Base-by-base conservation (phyloP, 1,140 invertebrate species). In the Uloborus diversus region DNA sequence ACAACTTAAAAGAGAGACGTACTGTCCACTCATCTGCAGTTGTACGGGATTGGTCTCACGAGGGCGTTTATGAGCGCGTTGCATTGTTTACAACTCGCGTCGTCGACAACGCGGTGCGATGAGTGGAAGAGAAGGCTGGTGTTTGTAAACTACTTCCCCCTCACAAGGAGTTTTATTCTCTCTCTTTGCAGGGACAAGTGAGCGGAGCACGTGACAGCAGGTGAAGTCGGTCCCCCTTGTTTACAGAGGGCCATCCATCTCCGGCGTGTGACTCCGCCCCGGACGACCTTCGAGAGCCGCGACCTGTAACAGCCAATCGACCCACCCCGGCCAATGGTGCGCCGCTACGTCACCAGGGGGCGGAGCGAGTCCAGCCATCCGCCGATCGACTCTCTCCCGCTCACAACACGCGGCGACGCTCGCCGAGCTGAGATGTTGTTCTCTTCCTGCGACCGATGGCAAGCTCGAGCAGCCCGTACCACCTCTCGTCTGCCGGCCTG, bases 241-340 rank as follows among this genome's bases (percentile, higher is more conserved):
- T 73, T 73, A 73, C 70, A 57, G n/a, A 62, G 70, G 57, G 70
- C 70, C 70, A 73, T 73, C 70, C 57, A 73, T 73, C 70, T 73
- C 57, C 37, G n/a, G 5, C 4, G 23, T 23, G 33, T 23, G 27
- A 25, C 70, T 25, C 70, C 70, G 70, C 68, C 68, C 68, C 33
- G 23, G 49, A 30, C 68, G 56, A 56, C 68, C 59, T 62, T 62
- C 30, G 59, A 62, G 59, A 5, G 30, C 59, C 25, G 25, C 59
- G 59, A 62, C 59, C 59, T 62, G 59, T 62, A 33, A 62, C 59
- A 62, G 59, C 59, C 30, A 62, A 13, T 33, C 33, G 11, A 51
- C 32, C 56, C 28, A 28, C 70, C 28, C 25, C 57, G 32, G 27
- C 70, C 70, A 73, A 73, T 73, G 25, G 57, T 13, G 14, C 33